phyloP scores from a whole-genome alignment of 2,797 vertebrate genomes.

The Holocentrus rufus region DNA sequence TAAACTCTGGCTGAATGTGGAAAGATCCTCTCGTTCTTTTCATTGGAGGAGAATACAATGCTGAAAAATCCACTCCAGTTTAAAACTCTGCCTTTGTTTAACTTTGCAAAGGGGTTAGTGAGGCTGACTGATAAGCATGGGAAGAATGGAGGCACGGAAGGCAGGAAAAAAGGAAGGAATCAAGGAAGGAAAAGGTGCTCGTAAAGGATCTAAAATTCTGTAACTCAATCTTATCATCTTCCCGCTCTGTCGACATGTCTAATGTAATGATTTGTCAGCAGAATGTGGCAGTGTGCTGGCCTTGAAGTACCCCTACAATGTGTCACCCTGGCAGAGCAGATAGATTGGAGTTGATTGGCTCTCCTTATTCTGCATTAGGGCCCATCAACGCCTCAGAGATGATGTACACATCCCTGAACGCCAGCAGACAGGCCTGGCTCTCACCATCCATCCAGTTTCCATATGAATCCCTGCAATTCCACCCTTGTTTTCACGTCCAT shows the following conservation, averaged over 20 bases:
- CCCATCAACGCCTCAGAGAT: conserved; percentile 75
- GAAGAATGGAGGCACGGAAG: conserved; percentile 48
- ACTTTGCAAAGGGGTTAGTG: conserved; percentile 21
- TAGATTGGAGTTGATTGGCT: conserved; percentile 81
- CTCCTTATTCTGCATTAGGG: conserved; percentile 81
- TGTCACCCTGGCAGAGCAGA: conserved; percentile 75
- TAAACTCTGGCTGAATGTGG: not conserved
- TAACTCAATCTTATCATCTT: conserved; percentile 77
- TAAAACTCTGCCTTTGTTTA: conserved; percentile 13
- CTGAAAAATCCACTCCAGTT: conserved; percentile 15
- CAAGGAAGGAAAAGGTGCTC: conserved; percentile 62
- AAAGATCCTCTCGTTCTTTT: not conserved
- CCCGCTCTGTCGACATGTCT: conserved; percentile 68
- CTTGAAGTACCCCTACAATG: conserved; percentile 76
- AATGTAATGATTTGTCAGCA: conserved; percentile 81
- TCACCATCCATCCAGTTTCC: conserved; percentile 67
- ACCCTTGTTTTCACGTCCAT: conserved; percentile 54
- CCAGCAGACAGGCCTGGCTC: conserved; percentile 70
- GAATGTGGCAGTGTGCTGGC: conserved; percentile 70
- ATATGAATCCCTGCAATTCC: conserved; percentile 53
- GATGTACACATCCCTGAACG: conserved; percentile 79
- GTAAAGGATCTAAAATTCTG: conserved; percentile 72
- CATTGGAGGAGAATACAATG: conserved; percentile 9
- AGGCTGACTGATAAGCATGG: conserved; percentile 31
- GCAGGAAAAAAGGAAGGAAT: conserved; percentile 60